phyloP scores from a whole-genome alignment of 2,888 invertebrate species.

The Apamea monoglypha region DNA sequence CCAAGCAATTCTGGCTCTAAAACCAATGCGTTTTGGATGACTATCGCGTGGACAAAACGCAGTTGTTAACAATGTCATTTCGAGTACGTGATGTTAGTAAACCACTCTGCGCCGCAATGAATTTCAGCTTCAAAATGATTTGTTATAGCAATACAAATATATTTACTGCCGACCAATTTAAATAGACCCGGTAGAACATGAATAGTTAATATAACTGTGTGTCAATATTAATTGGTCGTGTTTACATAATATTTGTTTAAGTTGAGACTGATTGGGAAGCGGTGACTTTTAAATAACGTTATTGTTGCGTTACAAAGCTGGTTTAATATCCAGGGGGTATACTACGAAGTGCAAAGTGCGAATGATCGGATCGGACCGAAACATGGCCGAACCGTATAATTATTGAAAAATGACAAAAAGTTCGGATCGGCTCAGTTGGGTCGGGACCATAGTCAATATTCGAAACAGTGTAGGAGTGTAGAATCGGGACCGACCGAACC shows the following conservation, averaged over 20 bases:
- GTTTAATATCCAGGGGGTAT: conserved; percentile 61
- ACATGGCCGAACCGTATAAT: no score
- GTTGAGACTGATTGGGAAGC: conserved; percentile 54
- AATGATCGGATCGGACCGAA: no score
- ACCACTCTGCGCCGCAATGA: conserved; percentile 65
- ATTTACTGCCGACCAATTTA: conserved; percentile 59
- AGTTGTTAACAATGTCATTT: conserved; percentile 63
- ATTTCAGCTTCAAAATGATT: conserved; percentile 68
- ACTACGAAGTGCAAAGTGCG: no score
- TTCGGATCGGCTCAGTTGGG: no score
- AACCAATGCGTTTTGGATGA: conserved; percentile 12
- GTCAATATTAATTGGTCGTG: conserved; percentile 58
- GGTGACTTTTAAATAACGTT: conserved; percentile 55
- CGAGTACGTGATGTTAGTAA: conserved; percentile 64
- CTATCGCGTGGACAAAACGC: conserved; percentile 37
- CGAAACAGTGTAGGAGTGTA: no score
- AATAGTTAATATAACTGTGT: conserved; percentile 35
- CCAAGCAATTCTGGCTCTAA: conserved; percentile 30
- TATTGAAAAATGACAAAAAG: no score
- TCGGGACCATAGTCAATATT: no score
- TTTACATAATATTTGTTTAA: conserved; percentile 60
- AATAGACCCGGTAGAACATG: conserved; percentile 38
- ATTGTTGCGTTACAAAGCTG: conserved; percentile 52
- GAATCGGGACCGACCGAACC: no score
- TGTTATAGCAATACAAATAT: conserved; percentile 65